These are phyloP conservation scores for Drosophila nigromelanica DNA, from an alignment of 1,140 invertebrate species.

Conservation along the genomic window DNA sequence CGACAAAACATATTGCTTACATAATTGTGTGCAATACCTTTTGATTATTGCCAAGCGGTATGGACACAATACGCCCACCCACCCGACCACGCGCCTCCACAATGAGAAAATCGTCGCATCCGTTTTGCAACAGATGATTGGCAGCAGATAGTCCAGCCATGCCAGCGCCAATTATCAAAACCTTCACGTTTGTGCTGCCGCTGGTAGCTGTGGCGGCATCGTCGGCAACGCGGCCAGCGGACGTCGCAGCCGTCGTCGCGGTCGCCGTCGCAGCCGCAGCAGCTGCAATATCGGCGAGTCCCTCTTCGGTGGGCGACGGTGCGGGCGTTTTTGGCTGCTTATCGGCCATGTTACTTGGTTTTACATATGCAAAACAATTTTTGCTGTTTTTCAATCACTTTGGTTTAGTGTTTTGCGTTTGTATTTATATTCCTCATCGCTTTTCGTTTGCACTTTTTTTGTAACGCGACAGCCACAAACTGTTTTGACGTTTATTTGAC, in stretches of 20 bases:
- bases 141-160: conserved; percentile 94
- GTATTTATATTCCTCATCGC: conserved; percentile 46
- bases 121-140: conserved; percentile 92
- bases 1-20: conserved; percentile 41
- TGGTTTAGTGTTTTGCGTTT: conserved; percentile 13
- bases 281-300: conserved; percentile 40
- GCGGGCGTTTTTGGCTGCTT: conserved; percentile 73
- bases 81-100: conserved; percentile 91
- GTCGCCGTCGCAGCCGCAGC: conserved; percentile 17
- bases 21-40: conserved; percentile 80
- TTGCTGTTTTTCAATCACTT: conserved; percentile 16
- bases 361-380: conserved; percentile 45
- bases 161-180: conserved; percentile 93
- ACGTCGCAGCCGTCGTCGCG: conserved; percentile 7
- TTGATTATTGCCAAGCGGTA: conserved; percentile 88
- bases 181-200: conserved; percentile 84
- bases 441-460: conserved; percentile 46
- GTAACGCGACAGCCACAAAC: conserved; percentile 41
- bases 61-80: conserved; percentile 91
- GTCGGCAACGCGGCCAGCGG: conserved; percentile 9
- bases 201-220: conserved; percentile 16
- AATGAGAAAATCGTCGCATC: conserved; percentile 90
- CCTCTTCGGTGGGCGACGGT: conserved; percentile 75
- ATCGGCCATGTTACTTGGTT: conserved; percentile 54
- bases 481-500: conserved; percentile 73